Base-by-base conservation (phyloP, 2,797 vertebrate species). In the Crax fasciolata region DNA sequence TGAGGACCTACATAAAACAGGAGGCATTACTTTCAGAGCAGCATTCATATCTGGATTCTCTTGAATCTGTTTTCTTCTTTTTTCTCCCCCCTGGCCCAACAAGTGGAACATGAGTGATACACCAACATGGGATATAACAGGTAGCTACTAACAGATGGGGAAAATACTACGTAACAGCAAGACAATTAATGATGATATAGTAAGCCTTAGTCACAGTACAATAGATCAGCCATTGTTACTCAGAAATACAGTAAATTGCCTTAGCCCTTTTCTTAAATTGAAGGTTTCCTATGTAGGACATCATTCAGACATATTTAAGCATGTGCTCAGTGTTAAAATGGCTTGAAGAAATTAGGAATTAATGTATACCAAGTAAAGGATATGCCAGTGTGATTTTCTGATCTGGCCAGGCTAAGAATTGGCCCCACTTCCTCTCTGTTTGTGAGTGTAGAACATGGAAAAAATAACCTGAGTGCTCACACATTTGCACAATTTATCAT, bases 101-200 rank as follows among this genome's bases (percentile, higher is more conserved):
- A n/a, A 84, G 84, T 52, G 38, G 10, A 77, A 77, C 13, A 43
- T 28, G 8, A 27, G 13, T 1, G 4, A 35, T 35, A 8, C 35
- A 35, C 35, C 43, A 73, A n/a, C 15, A 84, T 35, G 92, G 76
- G 62, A 72, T 87, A 57, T 73, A 91, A 70, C 94, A 96, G 91
- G 93, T 96, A 89, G 79, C 63, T 93, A 49, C 76, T 84, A 91
- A 88, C 91, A 92, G 93, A 94, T 91, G 84, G 84, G 24, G 35
- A 86, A 92, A 96, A 87, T 67, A 87, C 13, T 24, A 78, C 87
- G 30, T 58, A 94, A 58, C 55, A 93, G 55, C 59, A 71, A 92
- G 76, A 85, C 84, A 87, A 93, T 51, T 91, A 84, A 88, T 63
- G 55, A 70, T 84, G 55, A 83, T 1, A 5, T 72, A 70, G 39